A percentile compares a stretch with the other conserved stretches of the same genome.
Conservation (phyloP, 2,797 vertebrate genomes). For the Pangasius djambal region DNA sequence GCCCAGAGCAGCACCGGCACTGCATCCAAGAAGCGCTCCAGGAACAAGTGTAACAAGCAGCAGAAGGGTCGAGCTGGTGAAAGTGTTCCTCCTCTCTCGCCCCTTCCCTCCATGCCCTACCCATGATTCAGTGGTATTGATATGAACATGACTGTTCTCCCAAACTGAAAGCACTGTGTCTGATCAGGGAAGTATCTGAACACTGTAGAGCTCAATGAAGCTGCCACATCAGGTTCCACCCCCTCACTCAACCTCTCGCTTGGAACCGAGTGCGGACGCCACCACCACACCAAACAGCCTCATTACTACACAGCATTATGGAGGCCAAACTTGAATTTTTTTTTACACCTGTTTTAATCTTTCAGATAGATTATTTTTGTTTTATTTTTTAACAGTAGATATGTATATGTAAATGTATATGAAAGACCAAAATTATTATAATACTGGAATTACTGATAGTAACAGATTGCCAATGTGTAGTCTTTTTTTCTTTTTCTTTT, state of each 20-base stretch:
- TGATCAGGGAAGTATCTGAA: conserved; percentile 72
- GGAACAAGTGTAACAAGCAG: conserved; percentile 68
- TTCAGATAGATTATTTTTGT: conserved; percentile 43
- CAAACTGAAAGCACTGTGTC: conserved; percentile 67
- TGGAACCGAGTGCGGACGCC: conserved; percentile 52
- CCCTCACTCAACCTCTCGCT: conserved; percentile 32
- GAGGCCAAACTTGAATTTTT: conserved; percentile 78
- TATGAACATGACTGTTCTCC: conserved; percentile 49
- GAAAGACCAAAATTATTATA: conserved; percentile 74
- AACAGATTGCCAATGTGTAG: conserved; percentile 66
- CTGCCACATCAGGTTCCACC: conserved; percentile 65
- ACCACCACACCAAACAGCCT: conserved; percentile 57
- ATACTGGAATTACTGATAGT: conserved; percentile 68
- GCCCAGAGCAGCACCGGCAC: conserved; percentile 12
- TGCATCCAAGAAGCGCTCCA: conserved; percentile 59
- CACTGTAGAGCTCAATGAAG: conserved; percentile 76
- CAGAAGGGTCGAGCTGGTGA: conserved; percentile 69
- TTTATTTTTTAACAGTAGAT: conserved; percentile 65
- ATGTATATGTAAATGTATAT: conserved; percentile 72
- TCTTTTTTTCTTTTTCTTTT: conserved; percentile 59
- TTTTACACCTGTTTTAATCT: conserved; percentile 57
- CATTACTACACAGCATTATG: conserved; percentile 74
- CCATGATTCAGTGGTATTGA: conserved; percentile 51
- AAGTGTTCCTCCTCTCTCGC: conserved; percentile 3
- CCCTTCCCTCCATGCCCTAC: conserved; percentile 64